A percentile compares a stretch with the other conserved stretches of the same genome.
These are phyloP conservation scores for Gonioctena quinquepunctata DNA, from an alignment of 1,140 invertebrate species.

Conservation along the genomic window DNA sequence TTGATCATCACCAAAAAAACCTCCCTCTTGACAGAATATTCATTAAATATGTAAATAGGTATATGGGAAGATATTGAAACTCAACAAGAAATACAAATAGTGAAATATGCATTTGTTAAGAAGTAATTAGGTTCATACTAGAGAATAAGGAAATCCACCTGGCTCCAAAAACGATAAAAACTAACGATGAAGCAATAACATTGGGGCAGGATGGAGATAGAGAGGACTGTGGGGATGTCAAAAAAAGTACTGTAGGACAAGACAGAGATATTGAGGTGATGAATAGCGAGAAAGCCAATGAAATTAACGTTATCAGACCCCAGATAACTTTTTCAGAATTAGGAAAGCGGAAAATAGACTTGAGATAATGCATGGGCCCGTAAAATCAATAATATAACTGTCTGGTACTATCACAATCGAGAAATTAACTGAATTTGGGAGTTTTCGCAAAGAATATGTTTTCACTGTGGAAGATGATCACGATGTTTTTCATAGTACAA, in stretches of 20 bases:
- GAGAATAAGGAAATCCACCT: not conserved
- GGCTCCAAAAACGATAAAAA: not conserved
- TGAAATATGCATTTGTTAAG: not conserved
- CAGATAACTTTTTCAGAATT: not conserved
- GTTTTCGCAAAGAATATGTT: no score
- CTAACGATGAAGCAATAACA: not conserved
- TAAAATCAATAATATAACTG: no score
- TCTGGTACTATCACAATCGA: no score
- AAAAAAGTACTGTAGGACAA: not conserved
- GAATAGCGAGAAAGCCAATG: not conserved
- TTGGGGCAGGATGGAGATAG: not conserved
- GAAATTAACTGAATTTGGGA: no score
- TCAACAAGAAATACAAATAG: no score
- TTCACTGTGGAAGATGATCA: no score
- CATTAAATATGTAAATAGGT: no score
- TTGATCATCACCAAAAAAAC: no score
- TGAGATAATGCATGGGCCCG: conserved; percentile 2
- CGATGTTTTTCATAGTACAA: no score
- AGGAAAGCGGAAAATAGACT: not conserved
- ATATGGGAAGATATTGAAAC: no score
- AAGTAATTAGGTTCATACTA: not conserved
- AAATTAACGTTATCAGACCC: not conserved
- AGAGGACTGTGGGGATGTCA: not conserved
- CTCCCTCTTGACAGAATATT: no score
- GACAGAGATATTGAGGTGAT: not conserved